phyloP scores from a whole-genome alignment of 1,140 invertebrate genomes.

The Ericerus pela region DNA sequence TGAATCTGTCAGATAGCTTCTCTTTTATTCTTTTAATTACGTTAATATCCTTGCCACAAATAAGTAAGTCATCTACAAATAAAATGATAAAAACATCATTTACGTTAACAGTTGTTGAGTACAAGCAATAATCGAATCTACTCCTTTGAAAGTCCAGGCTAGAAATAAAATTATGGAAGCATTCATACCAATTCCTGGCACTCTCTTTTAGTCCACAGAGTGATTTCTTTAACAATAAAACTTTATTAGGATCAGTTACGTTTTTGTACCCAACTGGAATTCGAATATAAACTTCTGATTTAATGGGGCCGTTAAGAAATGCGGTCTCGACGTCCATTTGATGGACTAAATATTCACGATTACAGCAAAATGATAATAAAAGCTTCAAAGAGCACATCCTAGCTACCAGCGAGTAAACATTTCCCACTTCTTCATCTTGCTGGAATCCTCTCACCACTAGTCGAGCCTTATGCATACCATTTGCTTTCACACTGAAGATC shows the following conservation, averaged over 20 bases:
- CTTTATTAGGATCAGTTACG: neutral
- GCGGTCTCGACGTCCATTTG: constrained; percentile 24
- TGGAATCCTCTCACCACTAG: constrained; percentile 22
- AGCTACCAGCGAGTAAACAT: constrained; percentile 22
- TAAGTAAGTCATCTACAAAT: constrained; percentile 16
- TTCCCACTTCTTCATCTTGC: constrained; percentile 18
- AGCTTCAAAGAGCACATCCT: constrained; percentile 20
- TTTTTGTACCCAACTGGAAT: constrained; percentile 20
- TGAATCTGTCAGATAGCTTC: neutral
- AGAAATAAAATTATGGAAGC: constrained; percentile 6
- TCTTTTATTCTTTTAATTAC: neutral
- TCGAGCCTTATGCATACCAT: constrained; percentile 21
- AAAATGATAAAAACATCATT: neutral
- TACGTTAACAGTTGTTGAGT: neutral
- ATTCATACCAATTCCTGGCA: constrained; percentile 22
- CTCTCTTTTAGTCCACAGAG: constrained; percentile 24
- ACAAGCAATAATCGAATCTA: constrained; percentile 16
- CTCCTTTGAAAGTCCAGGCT: constrained; percentile 4
- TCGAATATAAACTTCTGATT: constrained; percentile 25
- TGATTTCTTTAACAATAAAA: constrained; percentile 18
- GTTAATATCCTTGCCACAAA: neutral
- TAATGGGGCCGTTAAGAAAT: constrained; percentile 25
- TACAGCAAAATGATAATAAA: constrained; percentile 18
- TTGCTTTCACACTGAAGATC: constrained; percentile 20
- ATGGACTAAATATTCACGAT: constrained; percentile 1